Conservation (phyloP, 2,113 vertebrate genomes). For the Mionectes macconnelli region DNA sequence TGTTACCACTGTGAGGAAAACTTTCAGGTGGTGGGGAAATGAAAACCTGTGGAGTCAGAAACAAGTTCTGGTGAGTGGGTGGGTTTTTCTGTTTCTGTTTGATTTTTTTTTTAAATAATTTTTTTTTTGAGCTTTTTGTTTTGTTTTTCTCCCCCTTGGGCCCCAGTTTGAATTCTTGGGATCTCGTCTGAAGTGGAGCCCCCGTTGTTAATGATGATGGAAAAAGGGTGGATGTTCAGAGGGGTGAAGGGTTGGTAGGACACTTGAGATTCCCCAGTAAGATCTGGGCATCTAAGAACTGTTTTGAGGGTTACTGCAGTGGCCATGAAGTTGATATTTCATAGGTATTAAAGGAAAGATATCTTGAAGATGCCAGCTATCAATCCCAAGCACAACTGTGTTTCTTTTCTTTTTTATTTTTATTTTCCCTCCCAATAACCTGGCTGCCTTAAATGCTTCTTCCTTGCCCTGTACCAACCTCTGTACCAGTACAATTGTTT, state of each 20-base stretch:
- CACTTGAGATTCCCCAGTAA: not conserved
- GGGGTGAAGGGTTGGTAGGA: not conserved
- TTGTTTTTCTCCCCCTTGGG: rapidly evolving
- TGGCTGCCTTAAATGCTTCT: not conserved
- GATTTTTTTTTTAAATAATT: not conserved
- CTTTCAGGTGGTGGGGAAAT: not conserved
- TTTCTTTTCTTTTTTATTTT: too few species aligned
- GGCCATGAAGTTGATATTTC: not conserved
- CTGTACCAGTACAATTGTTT: constrained; percentile 9
- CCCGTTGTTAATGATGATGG: not conserved
- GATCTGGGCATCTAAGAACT: not conserved
- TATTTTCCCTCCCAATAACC: not conserved
- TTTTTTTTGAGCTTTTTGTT: not conserved
- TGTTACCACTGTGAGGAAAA: not conserved
- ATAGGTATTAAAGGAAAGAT: not conserved
- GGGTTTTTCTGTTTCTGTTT: not conserved
- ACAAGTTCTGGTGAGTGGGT: not conserved
- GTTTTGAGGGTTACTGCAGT: not conserved
- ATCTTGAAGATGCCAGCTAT: not conserved
- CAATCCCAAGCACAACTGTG: not conserved
- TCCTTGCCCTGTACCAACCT: not conserved
- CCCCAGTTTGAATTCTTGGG: not conserved
- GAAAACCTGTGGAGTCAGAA: not conserved
- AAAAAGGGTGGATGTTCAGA: not conserved
- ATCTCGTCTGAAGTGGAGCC: not conserved